These are phyloP conservation scores for Rhimphoctona megacephalus DNA, from an alignment of 2,888 invertebrate genomes.

Conservation along the genomic window DNA sequence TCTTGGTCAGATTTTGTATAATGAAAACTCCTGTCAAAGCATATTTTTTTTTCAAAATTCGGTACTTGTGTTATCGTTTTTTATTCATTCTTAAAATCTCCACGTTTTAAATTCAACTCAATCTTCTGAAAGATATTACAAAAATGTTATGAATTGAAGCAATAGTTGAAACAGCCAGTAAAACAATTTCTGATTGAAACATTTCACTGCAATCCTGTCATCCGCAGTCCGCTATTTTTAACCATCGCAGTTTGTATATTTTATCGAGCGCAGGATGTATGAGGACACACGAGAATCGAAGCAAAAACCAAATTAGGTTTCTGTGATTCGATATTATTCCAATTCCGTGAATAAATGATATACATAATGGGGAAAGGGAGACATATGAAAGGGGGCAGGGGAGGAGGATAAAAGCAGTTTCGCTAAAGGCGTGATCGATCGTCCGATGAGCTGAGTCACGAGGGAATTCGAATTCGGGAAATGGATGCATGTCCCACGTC, in stretches of 20 bases:
- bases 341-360: constrained; percentile 52
- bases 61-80: not conserved
- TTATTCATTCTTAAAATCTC: not conserved
- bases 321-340: constrained; percentile 53
- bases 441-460: constrained; percentile 33
- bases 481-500: constrained; percentile 47
- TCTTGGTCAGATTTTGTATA: not conserved
- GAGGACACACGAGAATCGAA: constrained; percentile 11
- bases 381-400: constrained; percentile 1
- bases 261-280: not conserved
- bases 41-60: not conserved
- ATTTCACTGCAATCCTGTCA: not conserved
- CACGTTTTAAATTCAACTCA: not conserved
- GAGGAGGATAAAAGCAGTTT: constrained; percentile 24
- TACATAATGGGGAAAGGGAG: not conserved
- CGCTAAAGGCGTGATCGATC: constrained; percentile 36
- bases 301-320: constrained; percentile 45
- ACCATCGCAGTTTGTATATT: constrained; percentile 1
- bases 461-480: constrained; percentile 63
- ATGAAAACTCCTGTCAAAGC: not conserved
- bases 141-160: not conserved
- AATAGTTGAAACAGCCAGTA: not conserved
- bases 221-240: not conserved
- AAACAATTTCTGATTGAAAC: not conserved
- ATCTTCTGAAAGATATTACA: not conserved